Evolutionary conservation across 2,888 invertebrate species (phyloP), one percentile per base, ranked within the genome.

Genomic region (Tyria jacobaeae): DNA sequence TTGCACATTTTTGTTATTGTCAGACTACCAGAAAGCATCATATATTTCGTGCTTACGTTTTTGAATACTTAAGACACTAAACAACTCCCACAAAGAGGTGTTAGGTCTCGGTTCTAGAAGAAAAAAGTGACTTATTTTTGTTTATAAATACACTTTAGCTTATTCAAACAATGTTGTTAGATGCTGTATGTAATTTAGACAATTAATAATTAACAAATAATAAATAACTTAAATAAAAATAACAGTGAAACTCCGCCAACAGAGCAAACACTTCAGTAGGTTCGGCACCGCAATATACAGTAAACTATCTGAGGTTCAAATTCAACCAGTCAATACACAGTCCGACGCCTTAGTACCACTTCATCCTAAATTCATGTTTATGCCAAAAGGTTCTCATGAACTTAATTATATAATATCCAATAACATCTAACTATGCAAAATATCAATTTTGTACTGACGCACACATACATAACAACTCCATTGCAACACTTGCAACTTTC

Each of bases 401-500:
- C 12, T 12, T 17, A 31, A 31, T 31, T 31, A 31, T n/a, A n/a
- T 3, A 41, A 17, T 15, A 27, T n/a, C 10, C 9, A 31, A 27
- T 50, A 50, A 50, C n/a, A 10, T 15, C 10, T n/a, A 31, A 50
- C 17, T 31, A n/a, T 3, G 49, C 6, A 27, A 1, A 50, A 50
- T n/a, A 9, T 50, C 12, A 44, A 44, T 44, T 21, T 21, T 21
- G 27, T 27, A 31, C 31, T 7, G 10, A 24, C 52, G 39, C 31
- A 31, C 31, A 44, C 27, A 47, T 9, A 49, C 41, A 57, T n/a
- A 24, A 39, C 49, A 24, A 58, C 54, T 57, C 31, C 21, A 58
- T 31, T 37, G 47, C 54, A 25, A 24, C 48, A 54, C 62, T 55
- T n/a, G 41, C 27, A 55, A 37, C 44, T 51, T 39, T 44, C 47